phyloP scores from a whole-genome alignment of 2,797 vertebrate species.

The Babyrousa celebensis region DNA sequence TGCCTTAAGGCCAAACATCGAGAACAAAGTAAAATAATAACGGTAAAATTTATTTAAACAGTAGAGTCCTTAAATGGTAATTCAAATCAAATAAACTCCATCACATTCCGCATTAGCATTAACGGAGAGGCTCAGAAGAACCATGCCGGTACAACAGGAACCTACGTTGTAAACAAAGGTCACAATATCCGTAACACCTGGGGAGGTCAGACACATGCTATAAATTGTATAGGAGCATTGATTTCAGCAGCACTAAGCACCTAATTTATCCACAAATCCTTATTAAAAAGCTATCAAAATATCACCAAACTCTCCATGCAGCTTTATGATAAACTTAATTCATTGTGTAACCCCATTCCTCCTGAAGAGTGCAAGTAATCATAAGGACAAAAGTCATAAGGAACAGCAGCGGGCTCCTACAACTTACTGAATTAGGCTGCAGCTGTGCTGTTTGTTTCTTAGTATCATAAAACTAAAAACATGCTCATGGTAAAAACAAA shows the following conservation, averaged over 20 bases:
- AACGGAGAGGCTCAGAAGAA: constrained; percentile 22
- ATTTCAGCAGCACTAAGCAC: background rate
- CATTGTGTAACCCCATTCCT: background rate
- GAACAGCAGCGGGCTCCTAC: background rate
- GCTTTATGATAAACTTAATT: constrained; percentile 20
- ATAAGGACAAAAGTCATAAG: constrained; percentile 49
- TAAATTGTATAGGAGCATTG: background rate
- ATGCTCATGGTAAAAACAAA: background rate
- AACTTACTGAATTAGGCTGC: constrained; percentile 42
- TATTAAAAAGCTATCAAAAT: constrained; percentile 59
- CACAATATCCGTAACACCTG: background rate
- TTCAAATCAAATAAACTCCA: constrained; percentile 62
- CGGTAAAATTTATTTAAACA: constrained; percentile 50
- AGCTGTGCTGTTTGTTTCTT: constrained; percentile 38
- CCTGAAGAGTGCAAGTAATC: background rate
- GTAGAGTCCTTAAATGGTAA: background rate
- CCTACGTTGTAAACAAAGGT: constrained; percentile 15
- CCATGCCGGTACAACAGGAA: background rate
- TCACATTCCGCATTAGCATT: background rate
- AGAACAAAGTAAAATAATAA: constrained; percentile 63
- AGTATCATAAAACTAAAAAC: constrained; percentile 59
- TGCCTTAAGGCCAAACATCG: constrained; percentile 47
- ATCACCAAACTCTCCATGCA: background rate
- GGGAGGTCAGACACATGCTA: background rate
- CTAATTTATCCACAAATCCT: background rate